These are phyloP conservation scores for Tyto alba DNA, from an alignment of 2,113 vertebrate species.

Conservation along the genomic window DNA sequence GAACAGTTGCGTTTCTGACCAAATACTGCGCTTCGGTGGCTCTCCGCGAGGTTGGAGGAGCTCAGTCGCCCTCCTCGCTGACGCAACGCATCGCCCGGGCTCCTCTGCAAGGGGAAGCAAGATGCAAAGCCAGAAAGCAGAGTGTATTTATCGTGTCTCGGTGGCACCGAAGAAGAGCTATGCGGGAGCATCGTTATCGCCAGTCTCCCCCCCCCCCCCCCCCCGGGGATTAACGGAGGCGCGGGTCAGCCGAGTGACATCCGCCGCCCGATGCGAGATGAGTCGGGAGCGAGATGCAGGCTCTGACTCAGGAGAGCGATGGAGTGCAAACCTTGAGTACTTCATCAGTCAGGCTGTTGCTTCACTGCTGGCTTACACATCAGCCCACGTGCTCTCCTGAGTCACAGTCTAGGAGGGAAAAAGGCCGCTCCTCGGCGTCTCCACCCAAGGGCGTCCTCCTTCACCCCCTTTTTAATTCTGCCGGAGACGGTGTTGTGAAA, in stretches of 20 bases:
- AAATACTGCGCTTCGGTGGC: fast-evolving
- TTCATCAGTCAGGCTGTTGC: neutral
- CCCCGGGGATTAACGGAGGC: fast-evolving
- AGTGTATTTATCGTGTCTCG: neutral
- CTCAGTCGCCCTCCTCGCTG: fast-evolving
- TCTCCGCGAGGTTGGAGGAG: neutral
- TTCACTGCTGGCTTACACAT: neutral
- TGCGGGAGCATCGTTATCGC: fast-evolving
- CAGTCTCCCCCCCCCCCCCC: no score
- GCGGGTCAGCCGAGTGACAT: neutral
- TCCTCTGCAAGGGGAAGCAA: neutral
- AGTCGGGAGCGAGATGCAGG: neutral
- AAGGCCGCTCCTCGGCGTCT: neutral
- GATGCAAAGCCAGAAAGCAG: fast-evolving
- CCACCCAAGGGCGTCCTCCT: neutral
- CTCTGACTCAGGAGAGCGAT: neutral
- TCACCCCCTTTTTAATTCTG: neutral
- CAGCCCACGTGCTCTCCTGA: neutral
- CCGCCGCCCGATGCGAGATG: neutral
- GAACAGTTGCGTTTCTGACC: neutral
- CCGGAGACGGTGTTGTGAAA: neutral
- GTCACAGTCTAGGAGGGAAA: neutral
- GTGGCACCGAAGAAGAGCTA: neutral
- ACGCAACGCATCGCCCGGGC: neutral
- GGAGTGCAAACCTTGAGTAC: neutral